Conservation (phyloP, 1,140 invertebrate species). For the Propsilocerus akamusi region DNA sequence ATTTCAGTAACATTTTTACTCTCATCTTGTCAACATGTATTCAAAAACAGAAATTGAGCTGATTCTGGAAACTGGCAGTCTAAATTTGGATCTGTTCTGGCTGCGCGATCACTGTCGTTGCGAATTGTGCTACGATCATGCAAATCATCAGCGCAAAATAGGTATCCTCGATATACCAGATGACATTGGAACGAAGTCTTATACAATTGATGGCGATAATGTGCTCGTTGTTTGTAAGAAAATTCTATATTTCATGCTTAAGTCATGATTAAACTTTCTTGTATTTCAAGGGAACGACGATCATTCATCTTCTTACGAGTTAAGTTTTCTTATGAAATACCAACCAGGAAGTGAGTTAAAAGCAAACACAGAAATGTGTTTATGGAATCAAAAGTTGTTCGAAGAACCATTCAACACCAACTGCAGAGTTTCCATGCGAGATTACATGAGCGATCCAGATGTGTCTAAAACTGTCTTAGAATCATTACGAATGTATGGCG, state of each 20-base stretch:
- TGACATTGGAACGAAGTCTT: constrained; percentile 8
- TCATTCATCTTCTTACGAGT: constrained; percentile 15
- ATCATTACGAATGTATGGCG: constrained; percentile 16
- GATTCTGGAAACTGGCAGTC: not conserved
- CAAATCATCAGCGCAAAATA: constrained; percentile 17
- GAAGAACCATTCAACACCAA: not conserved
- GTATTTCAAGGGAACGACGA: constrained; percentile 17
- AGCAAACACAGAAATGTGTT: not conserved
- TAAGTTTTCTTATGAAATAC: constrained; percentile 12
- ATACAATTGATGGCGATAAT: constrained; percentile 5
- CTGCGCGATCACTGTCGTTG: constrained; percentile 21
- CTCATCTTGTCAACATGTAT: not conserved
- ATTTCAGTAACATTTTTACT: not conserved
- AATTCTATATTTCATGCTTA: not conserved
- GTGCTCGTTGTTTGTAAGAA: constrained; percentile 10
- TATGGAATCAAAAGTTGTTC: not conserved
- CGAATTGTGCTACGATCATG: constrained; percentile 13
- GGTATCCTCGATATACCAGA: constrained; percentile 17
- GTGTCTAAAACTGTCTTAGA: constrained; percentile 11
- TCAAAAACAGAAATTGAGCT: not conserved
- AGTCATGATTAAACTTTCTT: not conserved
- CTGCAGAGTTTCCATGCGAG: constrained; percentile 6
- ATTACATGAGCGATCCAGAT: constrained; percentile 5
- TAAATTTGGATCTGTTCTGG: constrained; percentile 15
- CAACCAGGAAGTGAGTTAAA: not conserved